These are phyloP conservation scores for Malurus melanocephalus DNA, from an alignment of 2,113 vertebrate genomes.

Conservation along the genomic window DNA sequence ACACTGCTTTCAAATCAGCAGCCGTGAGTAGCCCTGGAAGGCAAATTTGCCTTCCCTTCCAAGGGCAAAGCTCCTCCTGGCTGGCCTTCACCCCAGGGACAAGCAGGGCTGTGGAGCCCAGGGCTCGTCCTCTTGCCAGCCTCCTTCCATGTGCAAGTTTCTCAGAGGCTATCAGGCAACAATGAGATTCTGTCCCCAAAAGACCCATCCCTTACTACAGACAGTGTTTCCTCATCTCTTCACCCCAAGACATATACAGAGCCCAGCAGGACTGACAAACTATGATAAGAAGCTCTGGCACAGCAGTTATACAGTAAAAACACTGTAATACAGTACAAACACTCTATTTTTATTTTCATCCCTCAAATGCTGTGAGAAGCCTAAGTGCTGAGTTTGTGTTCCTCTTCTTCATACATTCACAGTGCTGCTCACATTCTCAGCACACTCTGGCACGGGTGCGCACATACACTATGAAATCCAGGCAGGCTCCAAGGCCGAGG, in stretches of 20 bases:
- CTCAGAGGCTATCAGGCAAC: neutral
- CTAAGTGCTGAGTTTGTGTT: neutral
- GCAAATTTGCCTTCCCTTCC: neutral
- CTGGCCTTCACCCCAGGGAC: rapidly evolving
- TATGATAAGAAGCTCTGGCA: neutral
- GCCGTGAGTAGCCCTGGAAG: neutral
- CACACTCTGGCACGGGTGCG: neutral
- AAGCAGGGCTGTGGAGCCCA: rapidly evolving
- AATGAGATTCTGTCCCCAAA: neutral
- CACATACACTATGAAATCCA: neutral
- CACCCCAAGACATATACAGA: rapidly evolving
- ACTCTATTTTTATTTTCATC: neutral
- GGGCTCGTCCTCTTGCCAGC: neutral
- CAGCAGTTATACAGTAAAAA: neutral
- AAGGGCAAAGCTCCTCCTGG: neutral
- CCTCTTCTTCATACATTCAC: too few relatives aligned
- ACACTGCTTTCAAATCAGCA: neutral
- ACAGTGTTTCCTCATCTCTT: neutral
- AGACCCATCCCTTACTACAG: neutral
- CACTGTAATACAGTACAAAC: neutral
- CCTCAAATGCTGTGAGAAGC: neutral
- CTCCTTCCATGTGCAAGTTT: rapidly evolving
- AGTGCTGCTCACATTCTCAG: rapidly evolving
- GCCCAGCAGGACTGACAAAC: neutral
- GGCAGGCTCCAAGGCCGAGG: neutral